Base-by-base conservation (phyloP, 1,140 invertebrate genomes). In the Drosophila ironensis region DNA sequence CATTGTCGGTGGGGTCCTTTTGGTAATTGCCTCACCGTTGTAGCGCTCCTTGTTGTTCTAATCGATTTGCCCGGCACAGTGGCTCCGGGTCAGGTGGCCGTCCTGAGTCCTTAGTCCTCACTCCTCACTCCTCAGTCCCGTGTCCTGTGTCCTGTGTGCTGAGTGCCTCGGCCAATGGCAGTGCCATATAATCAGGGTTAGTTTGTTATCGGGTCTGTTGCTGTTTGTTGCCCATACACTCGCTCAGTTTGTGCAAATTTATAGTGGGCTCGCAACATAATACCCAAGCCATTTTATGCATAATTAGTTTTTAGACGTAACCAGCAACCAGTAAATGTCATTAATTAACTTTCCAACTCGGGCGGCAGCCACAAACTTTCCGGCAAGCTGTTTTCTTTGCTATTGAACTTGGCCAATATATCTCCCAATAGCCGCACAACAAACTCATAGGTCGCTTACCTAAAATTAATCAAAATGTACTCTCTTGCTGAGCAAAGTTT, bases 281-380 rank as follows among this genome's bases (percentile, higher is more conserved):
- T 86, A 81, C 75, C 53, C 50, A 56, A 51, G 71, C 75, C 69
- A 80, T 86, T 86, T 86, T 86, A 86, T 86, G 80, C 81, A 87
- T 86, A 86, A 86, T 86, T 86, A 86, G 80, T 86, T 86, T 86
- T 87, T 84, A 86, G 75, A 84, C 70, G 57, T 86, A 59, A 66
- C 63, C 66, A 68, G 30, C 4, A 33, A n/a, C 20, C 20, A 2
- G 78, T 69, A 78, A 86, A 75, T 69, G 74, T 53, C 75, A 86
- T 86, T 86, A 86, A 86, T 86, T 86, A 72, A 72, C 71, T 80
- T 75, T 86, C 44, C 7, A 59, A 59, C 64, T 59, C 38, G 16
- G 3, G 14, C 4, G 1, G n/a, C n/a, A 25, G 17, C 14, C n/a
- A 11, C 3, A 20, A 20, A 14, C 24, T 17, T 40, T 19, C 1